phyloP scores from a whole-genome alignment of 2,113 vertebrate species.

The Labeo rohita region DNA sequence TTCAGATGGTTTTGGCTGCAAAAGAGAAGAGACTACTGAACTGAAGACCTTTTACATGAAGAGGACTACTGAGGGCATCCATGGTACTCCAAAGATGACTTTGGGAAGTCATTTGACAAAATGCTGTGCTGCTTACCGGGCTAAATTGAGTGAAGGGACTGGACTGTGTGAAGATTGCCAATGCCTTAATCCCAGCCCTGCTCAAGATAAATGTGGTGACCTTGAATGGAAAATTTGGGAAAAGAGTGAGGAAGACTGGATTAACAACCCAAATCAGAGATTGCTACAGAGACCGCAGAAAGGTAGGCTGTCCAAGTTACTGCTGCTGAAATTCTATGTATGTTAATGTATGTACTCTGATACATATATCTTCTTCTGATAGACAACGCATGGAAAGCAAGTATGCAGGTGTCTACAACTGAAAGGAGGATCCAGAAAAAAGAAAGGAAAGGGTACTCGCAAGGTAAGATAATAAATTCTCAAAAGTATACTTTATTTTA shows the following conservation, averaged over 20 bases:
- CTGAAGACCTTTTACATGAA: constrained; percentile 66
- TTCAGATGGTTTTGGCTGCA: neutral
- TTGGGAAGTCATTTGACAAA: constrained; percentile 58
- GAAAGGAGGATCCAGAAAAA: constrained; percentile 62
- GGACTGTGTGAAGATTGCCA: constrained; percentile 50
- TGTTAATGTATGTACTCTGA: neutral
- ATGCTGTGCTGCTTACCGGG: constrained; percentile 35
- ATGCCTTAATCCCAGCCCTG: neutral
- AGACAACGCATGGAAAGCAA: constrained; percentile 64
- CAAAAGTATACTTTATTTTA: no score
- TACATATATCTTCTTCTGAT: neutral
- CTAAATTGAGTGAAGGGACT: constrained; percentile 64
- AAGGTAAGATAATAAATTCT: constrained; percentile 32
- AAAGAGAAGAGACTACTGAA: constrained; percentile 48
- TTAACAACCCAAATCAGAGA: neutral
- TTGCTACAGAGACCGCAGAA: constrained; percentile 45
- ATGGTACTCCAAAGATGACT: constrained; percentile 43
- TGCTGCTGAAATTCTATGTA: no score
- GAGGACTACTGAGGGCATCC: neutral
- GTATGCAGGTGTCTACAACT: constrained; percentile 36
- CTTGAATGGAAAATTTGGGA: constrained; percentile 54
- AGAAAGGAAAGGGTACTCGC: constrained; percentile 60
- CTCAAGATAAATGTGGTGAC: constrained; percentile 40
- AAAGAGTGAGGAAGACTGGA: constrained; percentile 62
- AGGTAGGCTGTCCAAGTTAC: constrained; percentile 54